A percentile compares a stretch with the other conserved stretches of the same genome.
Evolutionary conservation across 2,888 invertebrate species (phyloP).

Genomic region (Chymomyza fuscimana): DNA sequence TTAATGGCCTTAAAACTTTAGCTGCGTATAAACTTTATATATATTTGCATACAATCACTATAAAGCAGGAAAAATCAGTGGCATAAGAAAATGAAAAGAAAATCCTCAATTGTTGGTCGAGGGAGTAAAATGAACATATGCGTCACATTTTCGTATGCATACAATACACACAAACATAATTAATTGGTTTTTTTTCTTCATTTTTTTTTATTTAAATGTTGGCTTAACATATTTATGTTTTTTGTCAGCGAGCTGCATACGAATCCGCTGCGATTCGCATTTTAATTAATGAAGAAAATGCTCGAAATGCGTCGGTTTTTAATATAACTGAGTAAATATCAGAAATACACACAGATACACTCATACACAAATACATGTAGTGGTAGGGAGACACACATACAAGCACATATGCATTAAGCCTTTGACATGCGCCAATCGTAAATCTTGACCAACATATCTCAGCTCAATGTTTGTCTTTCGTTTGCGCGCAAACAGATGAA

Average conservation of each 20-base stretch:
- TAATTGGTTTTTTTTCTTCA: constrained; percentile 54
- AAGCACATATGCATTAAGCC: constrained; percentile 59
- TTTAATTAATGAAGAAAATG: constrained; percentile 68
- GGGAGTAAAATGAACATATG: constrained; percentile 32
- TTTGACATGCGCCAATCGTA: constrained; percentile 77
- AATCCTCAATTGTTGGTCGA: constrained; percentile 27
- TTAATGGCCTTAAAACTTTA: constrained; percentile 35
- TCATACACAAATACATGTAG: not conserved
- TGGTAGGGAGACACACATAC: not conserved
- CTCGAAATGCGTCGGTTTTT: constrained; percentile 42
- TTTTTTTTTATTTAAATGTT: constrained; percentile 45
- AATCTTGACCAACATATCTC: constrained; percentile 75
- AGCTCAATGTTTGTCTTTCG: constrained; percentile 54
- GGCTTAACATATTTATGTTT: constrained; percentile 55
- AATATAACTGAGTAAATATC: constrained; percentile 65
- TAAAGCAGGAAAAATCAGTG: constrained; percentile 30
- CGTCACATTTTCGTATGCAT: constrained; percentile 55
- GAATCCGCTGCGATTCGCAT: constrained; percentile 46
- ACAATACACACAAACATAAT: constrained; percentile 37
- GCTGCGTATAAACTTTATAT: constrained; percentile 6
- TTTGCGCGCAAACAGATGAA: constrained; percentile 41
- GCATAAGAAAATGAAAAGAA: constrained; percentile 26
- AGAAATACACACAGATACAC: constrained; percentile 10
- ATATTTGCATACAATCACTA: constrained; percentile 49
- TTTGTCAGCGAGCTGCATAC: constrained; percentile 63